These are phyloP conservation scores for Hermatobates lingyangjiaoensis DNA, from an alignment of 1,140 invertebrate genomes.

Conservation along the genomic window DNA sequence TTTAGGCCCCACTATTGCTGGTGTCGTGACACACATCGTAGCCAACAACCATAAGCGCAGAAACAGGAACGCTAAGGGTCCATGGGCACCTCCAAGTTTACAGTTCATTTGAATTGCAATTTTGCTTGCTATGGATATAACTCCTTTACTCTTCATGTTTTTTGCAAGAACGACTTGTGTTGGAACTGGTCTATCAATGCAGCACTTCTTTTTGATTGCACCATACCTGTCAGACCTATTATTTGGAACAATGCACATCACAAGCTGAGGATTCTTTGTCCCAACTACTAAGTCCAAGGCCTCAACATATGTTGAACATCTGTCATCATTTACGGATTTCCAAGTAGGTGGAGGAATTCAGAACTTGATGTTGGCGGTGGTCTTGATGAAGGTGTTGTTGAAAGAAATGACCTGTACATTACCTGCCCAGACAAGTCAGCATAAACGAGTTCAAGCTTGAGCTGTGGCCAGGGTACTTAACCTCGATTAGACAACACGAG, in stretches of 20 bases:
- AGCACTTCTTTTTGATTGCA: conserved; percentile 69
- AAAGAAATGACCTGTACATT: conserved; percentile 42
- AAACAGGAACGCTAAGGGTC: conserved; percentile 46
- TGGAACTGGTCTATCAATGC: conserved; percentile 47
- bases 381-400: conserved; percentile 1
- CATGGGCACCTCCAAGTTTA: conserved; percentile 73
- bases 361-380: conserved; percentile 27
- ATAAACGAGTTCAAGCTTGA: conserved; percentile 30
- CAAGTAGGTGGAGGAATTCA: no score
- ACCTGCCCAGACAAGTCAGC: conserved; percentile 48
- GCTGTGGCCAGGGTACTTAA: conserved; percentile 20
- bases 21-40: conserved; percentile 75
- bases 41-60: conserved; percentile 59
- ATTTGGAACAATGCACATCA: conserved; percentile 46
- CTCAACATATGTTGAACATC: no score
- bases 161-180: conserved; percentile 50
- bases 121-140: conserved; percentile 68
- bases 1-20: conserved; percentile 30
- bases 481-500: conserved; percentile 65
- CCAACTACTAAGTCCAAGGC: no score
- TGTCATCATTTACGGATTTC: no score
- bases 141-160: conserved; percentile 30
- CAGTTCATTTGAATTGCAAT: conserved; percentile 68
- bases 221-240: conserved; percentile 52
- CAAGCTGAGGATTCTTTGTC: conserved; percentile 32